Evolutionary conservation across 1,140 invertebrate species (phyloP), one percentile per base, ranked within the genome.

Genomic region (Caenorhabditis inopinata): DNA sequence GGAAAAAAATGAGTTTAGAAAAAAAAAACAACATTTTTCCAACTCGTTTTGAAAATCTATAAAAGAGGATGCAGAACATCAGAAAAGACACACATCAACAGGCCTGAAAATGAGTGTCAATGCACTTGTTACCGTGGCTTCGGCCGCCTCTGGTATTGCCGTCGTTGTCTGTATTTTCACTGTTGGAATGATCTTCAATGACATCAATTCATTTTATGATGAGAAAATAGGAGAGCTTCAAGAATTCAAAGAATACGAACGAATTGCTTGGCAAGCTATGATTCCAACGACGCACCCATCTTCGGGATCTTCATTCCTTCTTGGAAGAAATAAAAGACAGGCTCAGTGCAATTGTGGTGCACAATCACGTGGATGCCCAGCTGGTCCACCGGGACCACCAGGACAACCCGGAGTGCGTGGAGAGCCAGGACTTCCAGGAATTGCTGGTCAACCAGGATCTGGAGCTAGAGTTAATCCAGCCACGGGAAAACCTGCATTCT

Each of bases 141-240:
- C 51, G 27, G 74, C 75, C 21, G 51, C 53, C 14, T 78, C 74
- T 74, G 81, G 81, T 29, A 45, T 81, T 45, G 81, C 74, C 23
- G 75, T 82, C 46, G 29, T 82, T 29, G 81, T 32, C 18, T 79
- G 76, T 75, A 38, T 82, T 7, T 38, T 82, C 46, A 35, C 46
- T 5, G 81, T 82, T 47, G 81, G 27, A 53, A 35, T 74, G 80
- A 48, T 82, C 81, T 82, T 80, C 78, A 74, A 81, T 47, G 79
- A 81, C 18, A 81, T 81, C 49, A 82, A 82, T 68, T 51, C 46
- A 27, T 76, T 82, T 23, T 81, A 79, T 23, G 81, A 82, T 49
- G 62, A 82, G 77, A 62, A 74, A 14, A 82, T 82, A 21, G 68
- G 27, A 35, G 81, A 82, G 29, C 29, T 82, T 18, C 11, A 76